phyloP scores from a whole-genome alignment of 1,140 invertebrate genomes.

The Eumaeus atala region DNA sequence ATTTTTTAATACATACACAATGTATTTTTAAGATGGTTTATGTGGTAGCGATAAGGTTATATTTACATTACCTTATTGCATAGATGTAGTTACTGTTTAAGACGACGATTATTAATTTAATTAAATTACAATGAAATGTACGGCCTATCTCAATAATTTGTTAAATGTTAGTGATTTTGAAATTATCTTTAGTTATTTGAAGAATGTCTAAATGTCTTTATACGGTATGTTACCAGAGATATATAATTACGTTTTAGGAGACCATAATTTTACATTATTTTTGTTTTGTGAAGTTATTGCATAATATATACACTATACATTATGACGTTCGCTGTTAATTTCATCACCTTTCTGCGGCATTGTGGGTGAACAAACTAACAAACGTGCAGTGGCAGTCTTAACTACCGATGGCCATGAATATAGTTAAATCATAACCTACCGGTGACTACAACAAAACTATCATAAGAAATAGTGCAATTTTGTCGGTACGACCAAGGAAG shows the following conservation, averaged over 20 bases:
- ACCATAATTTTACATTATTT: conserved; percentile 7
- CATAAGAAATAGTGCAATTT: no score
- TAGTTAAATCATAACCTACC: no score
- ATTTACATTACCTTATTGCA: neutral
- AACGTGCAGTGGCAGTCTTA: no score
- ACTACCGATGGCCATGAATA: no score
- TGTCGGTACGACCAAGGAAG: no score
- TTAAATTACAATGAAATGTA: neutral
- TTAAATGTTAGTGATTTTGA: neutral
- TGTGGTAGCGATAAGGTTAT: neutral
- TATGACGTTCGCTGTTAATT: neutral
- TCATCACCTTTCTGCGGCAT: neutral
- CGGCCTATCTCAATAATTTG: neutral
- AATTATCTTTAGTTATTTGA: neutral
- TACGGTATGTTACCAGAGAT: neutral
- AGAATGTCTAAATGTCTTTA: neutral
- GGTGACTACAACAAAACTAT: no score
- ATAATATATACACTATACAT: neutral
- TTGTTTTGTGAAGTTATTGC: conserved; percentile 3
- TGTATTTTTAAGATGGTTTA: no score
- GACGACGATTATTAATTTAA: neutral
- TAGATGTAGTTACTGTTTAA: neutral
- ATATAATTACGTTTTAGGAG: neutral
- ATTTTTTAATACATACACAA: no score
- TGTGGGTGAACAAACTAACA: no score